Base-by-base conservation (phyloP, 2,888 invertebrate species). In the Iphiclides podalirius region DNA sequence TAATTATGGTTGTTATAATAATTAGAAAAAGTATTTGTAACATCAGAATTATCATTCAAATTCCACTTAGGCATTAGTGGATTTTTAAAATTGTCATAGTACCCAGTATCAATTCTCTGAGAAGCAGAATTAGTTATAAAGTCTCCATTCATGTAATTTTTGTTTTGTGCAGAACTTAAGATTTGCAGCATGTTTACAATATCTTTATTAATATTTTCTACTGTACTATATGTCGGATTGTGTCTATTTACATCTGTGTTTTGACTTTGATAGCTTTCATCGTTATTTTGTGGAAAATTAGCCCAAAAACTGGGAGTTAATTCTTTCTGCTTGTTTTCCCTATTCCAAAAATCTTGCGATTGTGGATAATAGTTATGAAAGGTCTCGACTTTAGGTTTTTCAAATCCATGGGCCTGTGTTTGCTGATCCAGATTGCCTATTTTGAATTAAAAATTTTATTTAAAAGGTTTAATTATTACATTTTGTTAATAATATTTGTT, bases 351-450 rank as follows among this genome's bases (percentile, higher is more conserved):
- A 14, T 34, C 12, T 31, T 42, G 31, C 7, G 20, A 4, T 20
- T 20, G 20, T 20, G 3, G 20, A 4, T 3, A 56, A 26, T 20
- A 17, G 44, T 61, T 40, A 20, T 58, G 57, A 26, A 15, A 40
- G 16, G 17, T 34, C 14, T 38, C 15, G 14, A 35, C n/a, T 33
- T 15, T 42, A n/a, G 16, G 34, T 37, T 43, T n/a, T 9, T 14
- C 34, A 28, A 26, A 38, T 46, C 35, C 38, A 12, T 42, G 35
- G 0, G 35, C 17, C 4, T 57, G 54, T 52, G 35, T 55, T 47
- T 53, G 43, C 37, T 54, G 55, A 14, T 52, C 57, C 46, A 52
- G 35, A 45, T 47, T 35, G n/a, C 52, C 54, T 55, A 39, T 26
- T 51, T 16, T 37, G 43, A 46, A 43, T 40, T 43, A 23, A 1